Conservation (phyloP, 2,888 invertebrate species). For the Fragum fragum region DNA sequence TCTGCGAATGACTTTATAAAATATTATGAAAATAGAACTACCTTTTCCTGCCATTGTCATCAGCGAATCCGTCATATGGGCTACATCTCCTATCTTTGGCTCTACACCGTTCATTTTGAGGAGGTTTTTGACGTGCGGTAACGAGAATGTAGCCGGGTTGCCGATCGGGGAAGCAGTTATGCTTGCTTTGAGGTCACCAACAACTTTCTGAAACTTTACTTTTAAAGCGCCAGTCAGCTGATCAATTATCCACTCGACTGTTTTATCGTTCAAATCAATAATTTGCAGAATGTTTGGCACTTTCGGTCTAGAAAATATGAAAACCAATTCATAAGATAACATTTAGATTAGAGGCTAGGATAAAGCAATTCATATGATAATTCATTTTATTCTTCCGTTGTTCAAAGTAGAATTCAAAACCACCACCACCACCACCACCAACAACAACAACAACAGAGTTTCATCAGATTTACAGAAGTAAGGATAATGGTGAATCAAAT, state of each 20-base stretch:
- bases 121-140: constrained; percentile 35
- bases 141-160: constrained; percentile 38
- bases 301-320: constrained; percentile 57
- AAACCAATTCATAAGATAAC: no score
- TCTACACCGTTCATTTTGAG: constrained; percentile 39
- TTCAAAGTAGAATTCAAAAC: no score
- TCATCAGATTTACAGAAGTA: no score
- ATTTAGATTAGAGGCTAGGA: no score
- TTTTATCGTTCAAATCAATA: constrained; percentile 48
- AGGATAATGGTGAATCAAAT: no score
- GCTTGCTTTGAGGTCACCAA: constrained; percentile 1
- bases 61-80: constrained; percentile 40
- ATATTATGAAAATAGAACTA: no score
- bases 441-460: no score
- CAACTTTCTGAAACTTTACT: constrained; percentile 14
- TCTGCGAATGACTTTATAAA: no score
- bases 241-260: constrained; percentile 48
- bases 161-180: constrained; percentile 42
- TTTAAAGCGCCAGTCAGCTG: constrained; percentile 31
- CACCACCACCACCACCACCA: no score
- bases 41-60: constrained; percentile 48
- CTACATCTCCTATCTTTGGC: constrained; percentile 39
- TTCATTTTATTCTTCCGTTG: no score
- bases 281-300: constrained; percentile 61
- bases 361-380: no score